These are phyloP conservation scores for Prosapia bicincta DNA, from an alignment of 2,888 invertebrate species.

Conservation along the genomic window DNA sequence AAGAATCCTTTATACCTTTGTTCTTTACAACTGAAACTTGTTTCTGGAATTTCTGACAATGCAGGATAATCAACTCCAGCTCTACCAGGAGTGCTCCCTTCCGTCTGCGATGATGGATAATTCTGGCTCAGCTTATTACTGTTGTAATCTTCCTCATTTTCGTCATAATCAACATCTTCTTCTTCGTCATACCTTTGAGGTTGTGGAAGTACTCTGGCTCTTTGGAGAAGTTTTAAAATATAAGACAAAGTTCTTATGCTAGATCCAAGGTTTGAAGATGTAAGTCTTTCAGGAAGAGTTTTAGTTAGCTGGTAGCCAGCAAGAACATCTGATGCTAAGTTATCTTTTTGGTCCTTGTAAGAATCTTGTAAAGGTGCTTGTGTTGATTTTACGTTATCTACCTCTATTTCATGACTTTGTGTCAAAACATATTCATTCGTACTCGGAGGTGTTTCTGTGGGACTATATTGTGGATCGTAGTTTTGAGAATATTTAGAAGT, in stretches of 20 bases:
- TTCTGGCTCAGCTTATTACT: constrained; percentile 13
- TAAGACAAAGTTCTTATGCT: constrained; percentile 73
- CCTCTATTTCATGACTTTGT: constrained; percentile 37
- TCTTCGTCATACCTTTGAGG: constrained; percentile 58
- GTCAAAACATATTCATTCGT: constrained; percentile 21
- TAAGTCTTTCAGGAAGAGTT: constrained; percentile 70
- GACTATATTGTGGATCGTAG: neutral
- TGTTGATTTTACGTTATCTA: constrained; percentile 10
- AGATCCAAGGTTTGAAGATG: constrained; percentile 72
- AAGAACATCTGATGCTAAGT: constrained; percentile 51
- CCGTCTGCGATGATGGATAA: constrained; percentile 29
- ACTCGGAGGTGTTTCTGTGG: neutral
- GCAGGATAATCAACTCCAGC: constrained; percentile 81
- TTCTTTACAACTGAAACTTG: constrained; percentile 74
- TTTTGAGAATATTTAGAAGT: neutral
- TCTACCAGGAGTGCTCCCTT: constrained; percentile 49
- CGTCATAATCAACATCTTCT: constrained; percentile 49
- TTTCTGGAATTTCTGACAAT: constrained; percentile 68
- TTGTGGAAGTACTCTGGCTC: constrained; percentile 44
- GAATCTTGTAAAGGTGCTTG: constrained; percentile 16
- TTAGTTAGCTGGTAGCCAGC: constrained; percentile 71
- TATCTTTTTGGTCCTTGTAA: constrained; percentile 25
- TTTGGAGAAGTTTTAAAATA: constrained; percentile 66
- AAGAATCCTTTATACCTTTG: constrained; percentile 89
- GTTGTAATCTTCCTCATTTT: constrained; percentile 42